Base-by-base conservation (phyloP, 2,797 vertebrate species). In the Pangasius djambal region DNA sequence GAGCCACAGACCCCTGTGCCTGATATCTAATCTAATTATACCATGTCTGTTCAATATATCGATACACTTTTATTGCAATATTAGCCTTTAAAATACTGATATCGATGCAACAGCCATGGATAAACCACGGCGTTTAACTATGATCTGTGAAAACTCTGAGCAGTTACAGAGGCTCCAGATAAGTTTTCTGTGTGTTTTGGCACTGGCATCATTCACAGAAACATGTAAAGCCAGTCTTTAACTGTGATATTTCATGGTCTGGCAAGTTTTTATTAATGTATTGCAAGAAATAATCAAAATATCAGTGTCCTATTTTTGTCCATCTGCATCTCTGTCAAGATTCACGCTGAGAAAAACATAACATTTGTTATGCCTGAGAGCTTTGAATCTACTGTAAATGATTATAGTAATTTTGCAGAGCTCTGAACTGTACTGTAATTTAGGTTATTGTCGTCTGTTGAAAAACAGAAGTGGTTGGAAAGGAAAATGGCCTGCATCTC, bases 371-470 rank as follows among this genome's bases (percentile, higher is more conserved):
- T 63, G 25, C 59, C 28, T 70, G 5, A 25, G 18, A 37, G 37
- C 44, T 55, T 69, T 40, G 63, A 25, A 52, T 69, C 2, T 69
- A 6, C 55, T 81, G 25, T 40, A 70, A 82, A 81, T 81, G 48
- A 87, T 87, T 81, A 87, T 13, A 87, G 61, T 81, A 7, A 69
- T 87, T 81, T 81, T 81, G 34, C 34, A 37, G 63, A 57, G 48
- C 86, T 70, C n/a, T 20, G 61, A 37, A 69, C 22, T 82, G n/a
- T 77, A 31, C 78, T 77, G 78, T 75, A 69, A 83, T 83, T 86
- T 77, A 7, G 28, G 31, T 82, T 81, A 34, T 83, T 90, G 89
- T 84, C 65, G 86, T 89, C 77, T 57, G 44, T 57, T 88, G 16
- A 57, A 50, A 84, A 84, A 83, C 81, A 57, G 57, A 69, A 85